Conservation (phyloP, 2,888 invertebrate genomes). For the Andrena praecox region DNA sequence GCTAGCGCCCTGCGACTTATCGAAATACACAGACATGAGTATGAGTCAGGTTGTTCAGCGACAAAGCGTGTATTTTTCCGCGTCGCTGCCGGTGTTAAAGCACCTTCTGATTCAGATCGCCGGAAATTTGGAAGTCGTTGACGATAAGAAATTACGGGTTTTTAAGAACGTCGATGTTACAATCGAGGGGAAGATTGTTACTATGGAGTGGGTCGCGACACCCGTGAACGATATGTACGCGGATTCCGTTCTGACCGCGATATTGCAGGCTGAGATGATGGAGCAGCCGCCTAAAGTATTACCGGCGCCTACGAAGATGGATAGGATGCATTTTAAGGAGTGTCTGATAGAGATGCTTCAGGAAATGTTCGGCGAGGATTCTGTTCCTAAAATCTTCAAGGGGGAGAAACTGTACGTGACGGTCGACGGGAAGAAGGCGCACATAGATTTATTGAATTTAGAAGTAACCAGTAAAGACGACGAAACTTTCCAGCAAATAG, state of each 20-base stretch:
- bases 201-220: conserved; percentile 97
- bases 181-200: conserved; percentile 92
- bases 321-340: conserved; percentile 96
- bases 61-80: conserved; percentile 95
- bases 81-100: conserved; percentile 90
- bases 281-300: conserved; percentile 88
- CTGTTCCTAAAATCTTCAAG: conserved; percentile 96
- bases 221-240: conserved; percentile 99
- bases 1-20: conserved; percentile 95
- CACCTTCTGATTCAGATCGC: conserved; percentile 93
- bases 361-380: conserved; percentile 98
- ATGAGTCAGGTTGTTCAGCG: conserved; percentile 97
- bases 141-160: conserved; percentile 91
- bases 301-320: conserved; percentile 90
- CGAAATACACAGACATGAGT: conserved; percentile 98
- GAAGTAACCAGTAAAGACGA: conserved; percentile 93
- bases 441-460: conserved; percentile 93
- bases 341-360: conserved; percentile 95
- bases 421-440: conserved; percentile 93
- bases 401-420: conserved; percentile 94
- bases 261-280: conserved; percentile 93
- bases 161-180: conserved; percentile 94
- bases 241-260: conserved; percentile 95
- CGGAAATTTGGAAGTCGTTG: conserved; percentile 89
- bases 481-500: conserved; percentile 92